Conservation (phyloP, 2,113 vertebrate species). For the Poeciliopsis retropinna region DNA sequence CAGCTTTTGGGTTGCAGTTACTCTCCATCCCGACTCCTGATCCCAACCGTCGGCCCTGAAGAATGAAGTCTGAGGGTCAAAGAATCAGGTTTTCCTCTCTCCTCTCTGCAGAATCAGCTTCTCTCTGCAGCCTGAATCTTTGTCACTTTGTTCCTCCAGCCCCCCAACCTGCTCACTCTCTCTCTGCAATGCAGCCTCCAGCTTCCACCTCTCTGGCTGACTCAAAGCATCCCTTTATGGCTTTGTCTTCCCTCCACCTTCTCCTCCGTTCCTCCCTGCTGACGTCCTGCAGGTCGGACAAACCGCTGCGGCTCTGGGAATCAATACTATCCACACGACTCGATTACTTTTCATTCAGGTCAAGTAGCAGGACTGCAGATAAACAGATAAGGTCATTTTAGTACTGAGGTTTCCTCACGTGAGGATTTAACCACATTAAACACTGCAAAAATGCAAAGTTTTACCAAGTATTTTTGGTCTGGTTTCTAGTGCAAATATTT, state of each 20-base stretch:
- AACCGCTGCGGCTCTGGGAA: constrained; percentile 51
- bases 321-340: constrained; percentile 40
- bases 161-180: constrained; percentile 42
- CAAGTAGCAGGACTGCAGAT: constrained; percentile 4
- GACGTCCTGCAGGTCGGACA: constrained; percentile 62
- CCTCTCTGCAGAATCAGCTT: constrained; percentile 34
- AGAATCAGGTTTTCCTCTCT: constrained; percentile 1
- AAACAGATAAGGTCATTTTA: neutral
- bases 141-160: constrained; percentile 33
- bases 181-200: constrained; percentile 71
- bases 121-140: constrained; percentile 44
- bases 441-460: no score
- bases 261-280: constrained; percentile 36
- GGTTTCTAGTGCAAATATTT: no score
- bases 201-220: constrained; percentile 44
- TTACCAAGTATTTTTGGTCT: no score
- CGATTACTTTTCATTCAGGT: constrained; percentile 32
- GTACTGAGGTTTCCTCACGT: neutral
- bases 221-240: constrained; percentile 83
- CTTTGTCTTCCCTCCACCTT: constrained; percentile 66
- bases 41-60: neutral
- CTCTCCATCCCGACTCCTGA: constrained; percentile 38
- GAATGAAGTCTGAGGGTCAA: constrained; percentile 11
- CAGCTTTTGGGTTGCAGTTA: constrained; percentile 21
- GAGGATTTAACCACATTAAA: neutral